Conservation (phyloP, 1,140 invertebrate genomes). For the Caenorhabditis inopinata region DNA sequence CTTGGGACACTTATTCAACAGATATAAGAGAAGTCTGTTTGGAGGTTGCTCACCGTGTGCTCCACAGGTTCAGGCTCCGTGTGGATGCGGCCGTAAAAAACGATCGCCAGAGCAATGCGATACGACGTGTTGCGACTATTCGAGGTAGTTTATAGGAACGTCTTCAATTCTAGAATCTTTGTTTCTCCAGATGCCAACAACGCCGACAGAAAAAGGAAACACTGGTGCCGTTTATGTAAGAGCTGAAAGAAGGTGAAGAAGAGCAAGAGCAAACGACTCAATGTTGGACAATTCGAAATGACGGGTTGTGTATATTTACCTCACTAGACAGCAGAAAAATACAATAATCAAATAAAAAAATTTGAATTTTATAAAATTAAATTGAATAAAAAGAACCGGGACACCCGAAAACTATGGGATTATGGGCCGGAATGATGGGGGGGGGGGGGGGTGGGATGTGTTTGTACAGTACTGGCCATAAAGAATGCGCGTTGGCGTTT, state of each 20-base stretch:
- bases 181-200: background rate
- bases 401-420: background rate
- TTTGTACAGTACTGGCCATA: too few species aligned
- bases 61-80: background rate
- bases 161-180: too few species aligned
- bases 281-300: too few species aligned
- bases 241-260: background rate
- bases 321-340: too few species aligned
- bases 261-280: too few species aligned
- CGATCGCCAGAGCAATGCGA: background rate
- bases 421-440: conserved; percentile 18
- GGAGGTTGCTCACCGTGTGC: background rate
- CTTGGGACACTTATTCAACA: background rate
- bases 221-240: conserved; percentile 13
- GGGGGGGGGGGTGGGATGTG: background rate
- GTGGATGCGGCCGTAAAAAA: conserved; percentile 3
- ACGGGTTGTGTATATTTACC: background rate
- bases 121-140: background rate
- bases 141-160: background rate
- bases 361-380: background rate
- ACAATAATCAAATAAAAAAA: too few species aligned
- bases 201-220: conserved; percentile 23
- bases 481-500: too few species aligned
- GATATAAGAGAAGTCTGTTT: conserved; percentile 10
- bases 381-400: background rate